A percentile compares a stretch with the other conserved stretches of the same genome.
phyloP scores from a whole-genome alignment of 2,113 vertebrate genomes.

The Onychostruthus taczanowskii region DNA sequence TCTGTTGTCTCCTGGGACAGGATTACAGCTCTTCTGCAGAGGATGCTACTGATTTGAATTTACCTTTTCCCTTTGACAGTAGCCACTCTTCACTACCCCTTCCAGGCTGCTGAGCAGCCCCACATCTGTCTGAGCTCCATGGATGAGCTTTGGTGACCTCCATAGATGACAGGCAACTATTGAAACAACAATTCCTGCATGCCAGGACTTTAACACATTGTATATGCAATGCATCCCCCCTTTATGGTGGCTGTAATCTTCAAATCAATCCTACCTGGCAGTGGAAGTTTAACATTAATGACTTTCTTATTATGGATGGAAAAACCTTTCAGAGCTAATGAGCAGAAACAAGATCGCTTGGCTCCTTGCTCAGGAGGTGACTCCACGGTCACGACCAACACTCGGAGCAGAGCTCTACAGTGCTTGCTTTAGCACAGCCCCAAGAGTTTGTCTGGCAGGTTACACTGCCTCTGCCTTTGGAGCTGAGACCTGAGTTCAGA shows the following conservation, averaged over 20 bases:
- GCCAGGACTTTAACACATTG: not conserved
- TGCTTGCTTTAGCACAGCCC: not conserved
- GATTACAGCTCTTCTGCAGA: not conserved
- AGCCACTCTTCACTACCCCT: fast-evolving
- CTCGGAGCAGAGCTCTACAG: not conserved
- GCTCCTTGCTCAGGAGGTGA: constrained; percentile 34
- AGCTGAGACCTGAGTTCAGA: not conserved
- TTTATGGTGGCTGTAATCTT: not conserved
- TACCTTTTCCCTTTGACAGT: not conserved
- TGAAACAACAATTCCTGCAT: not conserved
- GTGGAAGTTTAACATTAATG: constrained; percentile 31
- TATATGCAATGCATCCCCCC: not conserved
- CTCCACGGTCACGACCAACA: not conserved
- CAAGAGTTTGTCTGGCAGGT: not conserved
- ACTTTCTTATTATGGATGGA: constrained; percentile 34
- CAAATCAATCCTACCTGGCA: constrained; percentile 15
- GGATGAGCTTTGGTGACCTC: not conserved
- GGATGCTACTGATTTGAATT: not conserved
- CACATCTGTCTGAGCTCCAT: not conserved
- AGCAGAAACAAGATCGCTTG: constrained; percentile 8
- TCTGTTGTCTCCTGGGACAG: fast-evolving
- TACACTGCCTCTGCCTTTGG: not conserved
- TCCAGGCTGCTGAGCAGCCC: not conserved
- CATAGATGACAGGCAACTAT: not conserved
- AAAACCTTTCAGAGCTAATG: constrained; percentile 25